Conservation (phyloP, 2,888 invertebrate species). For the Oxytorus armatus region DNA sequence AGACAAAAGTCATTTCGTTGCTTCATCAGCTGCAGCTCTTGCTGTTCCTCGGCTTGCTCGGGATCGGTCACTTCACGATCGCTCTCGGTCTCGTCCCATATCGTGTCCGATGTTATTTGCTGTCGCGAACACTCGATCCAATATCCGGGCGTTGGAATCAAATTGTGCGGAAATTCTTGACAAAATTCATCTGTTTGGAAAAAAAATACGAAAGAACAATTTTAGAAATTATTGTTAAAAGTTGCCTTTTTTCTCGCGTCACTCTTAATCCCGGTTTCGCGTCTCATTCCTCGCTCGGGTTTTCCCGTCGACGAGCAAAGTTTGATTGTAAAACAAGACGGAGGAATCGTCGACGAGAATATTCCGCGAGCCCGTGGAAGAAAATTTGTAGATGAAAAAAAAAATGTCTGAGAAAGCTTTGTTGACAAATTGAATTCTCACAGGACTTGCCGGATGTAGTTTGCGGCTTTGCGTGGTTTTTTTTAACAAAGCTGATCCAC, state of each 20-base stretch:
- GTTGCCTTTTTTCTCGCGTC: neutral
- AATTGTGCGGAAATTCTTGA: conserved; percentile 95
- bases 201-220: conserved; percentile 70
- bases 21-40: conserved; percentile 81
- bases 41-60: conserved; percentile 85
- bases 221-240: neutral
- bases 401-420: too few species aligned
- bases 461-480: too few species aligned
- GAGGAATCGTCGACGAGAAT: conserved; percentile 21
- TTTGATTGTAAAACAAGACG: conserved; percentile 58
- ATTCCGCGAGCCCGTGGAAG: neutral
- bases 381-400: neutral
- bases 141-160: conserved; percentile 96
- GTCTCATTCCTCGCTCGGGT: conserved; percentile 17
- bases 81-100: conserved; percentile 95
- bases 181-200: conserved; percentile 93
- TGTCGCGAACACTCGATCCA: conserved; percentile 98
- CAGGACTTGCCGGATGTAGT: too few species aligned
- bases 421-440: too few species aligned
- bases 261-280: neutral
- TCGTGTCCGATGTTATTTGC: conserved; percentile 92
- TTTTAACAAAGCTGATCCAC: too few species aligned
- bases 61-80: conserved; percentile 90
- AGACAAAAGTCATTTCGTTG: conserved; percentile 85
- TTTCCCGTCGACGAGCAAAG: conserved; percentile 50